Evolutionary conservation across 2,888 invertebrate genomes (phyloP).

Genomic region (Lymantria monacha): DNA sequence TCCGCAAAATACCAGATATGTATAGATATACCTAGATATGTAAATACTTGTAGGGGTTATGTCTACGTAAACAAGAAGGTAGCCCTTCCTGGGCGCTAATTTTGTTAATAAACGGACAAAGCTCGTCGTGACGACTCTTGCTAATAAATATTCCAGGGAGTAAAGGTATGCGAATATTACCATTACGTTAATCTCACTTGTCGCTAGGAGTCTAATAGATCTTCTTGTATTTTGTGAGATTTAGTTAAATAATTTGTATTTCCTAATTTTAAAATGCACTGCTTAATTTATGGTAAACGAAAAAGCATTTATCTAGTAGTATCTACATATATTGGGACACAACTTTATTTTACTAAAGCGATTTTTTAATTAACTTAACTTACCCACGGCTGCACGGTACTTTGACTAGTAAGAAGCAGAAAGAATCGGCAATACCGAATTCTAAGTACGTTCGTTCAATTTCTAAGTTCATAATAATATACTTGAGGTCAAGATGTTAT

Average conservation of each 20-base stretch:
- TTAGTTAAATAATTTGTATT: background rate
- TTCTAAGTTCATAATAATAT: no score
- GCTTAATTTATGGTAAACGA: no score
- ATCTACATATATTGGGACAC: no score
- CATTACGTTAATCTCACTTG: constrained; percentile 26
- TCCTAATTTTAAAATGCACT: no score
- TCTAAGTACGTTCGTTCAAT: no score
- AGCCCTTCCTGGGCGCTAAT: constrained; percentile 67
- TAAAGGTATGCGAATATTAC: constrained; percentile 56
- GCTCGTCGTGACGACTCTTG: constrained; percentile 72
- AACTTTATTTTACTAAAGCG: no score
- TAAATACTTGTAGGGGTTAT: constrained; percentile 58
- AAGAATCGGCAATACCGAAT: no score
- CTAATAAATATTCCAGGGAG: constrained; percentile 79
- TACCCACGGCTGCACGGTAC: no score
- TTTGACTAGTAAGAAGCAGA: no score
- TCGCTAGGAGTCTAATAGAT: constrained; percentile 20
- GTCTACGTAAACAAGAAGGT: constrained; percentile 66
- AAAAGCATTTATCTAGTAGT: no score
- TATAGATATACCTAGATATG: constrained; percentile 51
- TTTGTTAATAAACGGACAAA: constrained; percentile 78
- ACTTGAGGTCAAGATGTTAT: no score
- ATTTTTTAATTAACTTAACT: no score
- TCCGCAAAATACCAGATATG: constrained; percentile 59
- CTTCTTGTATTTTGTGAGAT: constrained; percentile 26